phyloP scores from a whole-genome alignment of 2,113 vertebrate genomes.

The Mustela lutreola region DNA sequence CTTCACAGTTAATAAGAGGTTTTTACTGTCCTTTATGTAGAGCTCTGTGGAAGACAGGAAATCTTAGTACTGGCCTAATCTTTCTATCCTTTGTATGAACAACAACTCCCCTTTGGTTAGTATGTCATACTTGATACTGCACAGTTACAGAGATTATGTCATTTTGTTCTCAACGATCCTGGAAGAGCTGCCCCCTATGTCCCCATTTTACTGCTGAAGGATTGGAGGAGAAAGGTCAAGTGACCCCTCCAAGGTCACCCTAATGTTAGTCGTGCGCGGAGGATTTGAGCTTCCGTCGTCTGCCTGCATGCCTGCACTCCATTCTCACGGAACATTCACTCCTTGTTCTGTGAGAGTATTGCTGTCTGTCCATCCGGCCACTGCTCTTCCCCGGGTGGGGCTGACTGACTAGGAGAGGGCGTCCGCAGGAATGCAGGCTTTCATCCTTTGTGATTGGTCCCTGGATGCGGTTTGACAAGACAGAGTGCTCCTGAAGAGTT shows the following conservation, averaged over 20 bases:
- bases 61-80: neutral
- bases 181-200: neutral
- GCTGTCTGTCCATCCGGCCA: neutral
- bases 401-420: neutral
- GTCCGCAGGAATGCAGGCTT: neutral
- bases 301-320: neutral
- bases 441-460: neutral
- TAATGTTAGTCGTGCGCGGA: neutral
- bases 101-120: neutral
- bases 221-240: neutral
- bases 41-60: neutral
- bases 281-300: neutral
- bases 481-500: neutral
- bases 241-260: neutral
- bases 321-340: neutral
- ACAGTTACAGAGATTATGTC: neutral
- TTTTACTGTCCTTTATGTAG: neutral
- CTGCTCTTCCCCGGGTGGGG: fast-evolving
- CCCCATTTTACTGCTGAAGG: neutral
- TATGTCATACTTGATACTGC: neutral
- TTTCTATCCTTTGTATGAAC: neutral
- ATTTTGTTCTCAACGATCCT: neutral
- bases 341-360: neutral
- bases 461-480: neutral
- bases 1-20: neutral